Evolutionary conservation across 2,113 vertebrate species (phyloP).

Genomic region (Catagonus wagneri): DNA sequence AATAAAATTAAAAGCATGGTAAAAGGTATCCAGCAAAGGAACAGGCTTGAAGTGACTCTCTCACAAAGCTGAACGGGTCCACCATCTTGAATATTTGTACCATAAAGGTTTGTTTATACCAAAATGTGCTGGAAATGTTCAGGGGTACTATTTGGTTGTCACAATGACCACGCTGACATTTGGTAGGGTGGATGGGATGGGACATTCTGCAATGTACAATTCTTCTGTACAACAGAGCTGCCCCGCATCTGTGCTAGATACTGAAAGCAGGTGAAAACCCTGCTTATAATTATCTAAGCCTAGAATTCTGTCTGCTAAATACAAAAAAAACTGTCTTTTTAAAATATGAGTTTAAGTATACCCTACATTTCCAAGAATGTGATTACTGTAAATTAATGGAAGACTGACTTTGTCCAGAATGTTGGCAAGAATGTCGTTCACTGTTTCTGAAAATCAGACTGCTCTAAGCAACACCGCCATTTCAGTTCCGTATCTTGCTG

Average conservation of each 20-base stretch:
- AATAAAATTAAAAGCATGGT: background rate
- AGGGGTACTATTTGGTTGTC: background rate
- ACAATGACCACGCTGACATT: background rate
- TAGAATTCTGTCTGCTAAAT: background rate
- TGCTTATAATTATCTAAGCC: background rate
- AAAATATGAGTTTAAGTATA: constrained; percentile 2
- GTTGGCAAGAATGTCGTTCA: background rate
- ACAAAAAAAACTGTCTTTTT: background rate
- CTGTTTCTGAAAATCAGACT: constrained; percentile 15
- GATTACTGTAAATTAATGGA: background rate
- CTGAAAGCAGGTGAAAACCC: background rate
- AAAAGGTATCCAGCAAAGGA: constrained; percentile 31
- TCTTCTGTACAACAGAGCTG: background rate
- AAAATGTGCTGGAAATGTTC: background rate
- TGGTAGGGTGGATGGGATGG: background rate
- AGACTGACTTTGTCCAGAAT: background rate
- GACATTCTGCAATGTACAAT: background rate
- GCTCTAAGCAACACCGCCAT: background rate
- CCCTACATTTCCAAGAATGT: background rate
- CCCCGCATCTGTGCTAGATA: background rate
- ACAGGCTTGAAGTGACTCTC: background rate
- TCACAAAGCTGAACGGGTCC: background rate
- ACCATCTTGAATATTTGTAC: background rate
- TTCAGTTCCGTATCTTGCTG: background rate
- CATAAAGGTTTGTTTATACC: background rate